Evolutionary conservation across 1,140 invertebrate species (phyloP).

Genomic region (Brachionus manjavacas): DNA sequence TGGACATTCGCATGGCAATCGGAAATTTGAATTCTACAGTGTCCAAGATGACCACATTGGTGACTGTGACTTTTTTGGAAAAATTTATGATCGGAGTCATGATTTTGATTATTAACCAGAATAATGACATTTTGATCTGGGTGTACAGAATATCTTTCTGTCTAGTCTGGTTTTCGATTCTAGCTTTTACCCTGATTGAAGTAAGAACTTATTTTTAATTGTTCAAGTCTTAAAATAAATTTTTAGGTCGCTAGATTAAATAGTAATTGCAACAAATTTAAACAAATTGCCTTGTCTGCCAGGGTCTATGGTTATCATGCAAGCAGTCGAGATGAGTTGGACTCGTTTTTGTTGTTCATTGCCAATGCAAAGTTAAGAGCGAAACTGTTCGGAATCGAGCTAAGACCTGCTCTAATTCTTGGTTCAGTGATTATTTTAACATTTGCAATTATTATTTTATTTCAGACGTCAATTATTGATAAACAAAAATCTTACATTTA

Average conservation of each 20-base stretch:
- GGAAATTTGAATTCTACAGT: slow-evolving; percentile 29
- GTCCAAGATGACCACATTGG: slow-evolving; percentile 36
- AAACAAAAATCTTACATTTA: slow-evolving; percentile 40
- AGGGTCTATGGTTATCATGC: slow-evolving; percentile 57
- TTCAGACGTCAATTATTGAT: slow-evolving; percentile 47
- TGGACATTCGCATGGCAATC: slow-evolving; percentile 22
- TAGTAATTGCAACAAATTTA: slow-evolving; percentile 51
- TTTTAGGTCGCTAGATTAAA: slow-evolving; percentile 54
- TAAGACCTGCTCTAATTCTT: slow-evolving; percentile 51
- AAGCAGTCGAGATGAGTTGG: slow-evolving; percentile 52
- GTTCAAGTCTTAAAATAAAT: slow-evolving; percentile 1
- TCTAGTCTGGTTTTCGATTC: slow-evolving; percentile 49
- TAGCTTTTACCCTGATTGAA: slow-evolving; percentile 52
- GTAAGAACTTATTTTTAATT: slow-evolving; percentile 45
- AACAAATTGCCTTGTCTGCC: slow-evolving; percentile 54
- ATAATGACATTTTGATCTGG: slow-evolving; percentile 49
- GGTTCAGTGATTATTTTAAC: slow-evolving; percentile 47
- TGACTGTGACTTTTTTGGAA: slow-evolving; percentile 20
- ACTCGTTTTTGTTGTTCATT: slow-evolving; percentile 56
- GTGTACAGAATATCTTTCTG: slow-evolving; percentile 51
- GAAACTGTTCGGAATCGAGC: slow-evolving; percentile 55
- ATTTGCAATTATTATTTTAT: slow-evolving; percentile 51
- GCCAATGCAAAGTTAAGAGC: slow-evolving; percentile 50
- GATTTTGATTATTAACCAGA: slow-evolving; percentile 50
- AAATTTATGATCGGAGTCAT: slow-evolving; percentile 46